phyloP scores from a whole-genome alignment of 2,888 invertebrate species.

The Pachymerium ferrugineum region DNA sequence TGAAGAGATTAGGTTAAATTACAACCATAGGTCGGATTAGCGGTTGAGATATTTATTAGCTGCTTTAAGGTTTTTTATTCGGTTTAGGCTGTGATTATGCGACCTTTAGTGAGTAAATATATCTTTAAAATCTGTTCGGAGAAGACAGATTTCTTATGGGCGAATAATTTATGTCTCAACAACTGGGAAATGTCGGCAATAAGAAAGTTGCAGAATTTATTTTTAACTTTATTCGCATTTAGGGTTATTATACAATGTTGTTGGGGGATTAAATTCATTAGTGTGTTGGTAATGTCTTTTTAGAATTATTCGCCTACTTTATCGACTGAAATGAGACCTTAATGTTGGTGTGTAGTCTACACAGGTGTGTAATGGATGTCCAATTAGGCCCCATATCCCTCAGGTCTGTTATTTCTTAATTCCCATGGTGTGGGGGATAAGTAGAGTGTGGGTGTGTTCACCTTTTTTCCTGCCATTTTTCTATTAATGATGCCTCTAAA shows the following conservation, averaged over 20 bases:
- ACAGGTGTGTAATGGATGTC: conserved; percentile 14
- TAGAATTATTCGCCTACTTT: background rate
- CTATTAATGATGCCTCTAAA: conserved; percentile 15
- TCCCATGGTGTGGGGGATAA: background rate
- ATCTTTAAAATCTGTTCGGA: background rate
- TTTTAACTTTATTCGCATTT: background rate
- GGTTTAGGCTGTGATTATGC: background rate
- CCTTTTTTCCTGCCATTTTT: conserved; percentile 5
- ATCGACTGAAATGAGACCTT: conserved; percentile 6
- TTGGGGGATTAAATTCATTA: too few species aligned
- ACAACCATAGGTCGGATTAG: background rate
- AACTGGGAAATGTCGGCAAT: conserved; percentile 9
- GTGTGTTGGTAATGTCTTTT: background rate
- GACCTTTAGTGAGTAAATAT: background rate
- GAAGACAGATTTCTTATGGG: background rate
- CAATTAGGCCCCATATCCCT: conserved; percentile 12
- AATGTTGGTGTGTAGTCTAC: background rate
- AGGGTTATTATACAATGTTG: too few species aligned
- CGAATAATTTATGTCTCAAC: conserved; percentile 11
- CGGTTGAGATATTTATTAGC: background rate
- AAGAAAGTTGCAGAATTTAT: background rate
- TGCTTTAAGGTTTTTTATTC: background rate
- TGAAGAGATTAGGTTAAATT: background rate
- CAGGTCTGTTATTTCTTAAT: conserved; percentile 24
- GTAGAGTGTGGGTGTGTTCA: conserved; percentile 7